Evolutionary conservation across 2,888 invertebrate species (phyloP).

Genomic region (Mayetiola destructor): DNA sequence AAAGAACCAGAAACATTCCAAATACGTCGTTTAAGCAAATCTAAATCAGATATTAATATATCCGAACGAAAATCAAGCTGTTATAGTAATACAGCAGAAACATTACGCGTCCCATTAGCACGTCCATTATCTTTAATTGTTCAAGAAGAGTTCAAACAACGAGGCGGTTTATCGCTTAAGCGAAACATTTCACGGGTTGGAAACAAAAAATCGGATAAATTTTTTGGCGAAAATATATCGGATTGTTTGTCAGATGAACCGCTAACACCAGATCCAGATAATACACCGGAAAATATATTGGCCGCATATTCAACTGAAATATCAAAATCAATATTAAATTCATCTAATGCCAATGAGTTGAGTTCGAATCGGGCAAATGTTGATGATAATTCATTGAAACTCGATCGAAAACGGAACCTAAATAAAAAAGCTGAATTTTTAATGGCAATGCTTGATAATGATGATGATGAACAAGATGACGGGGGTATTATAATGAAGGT

Average conservation of each 20-base stretch:
- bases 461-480: neutral
- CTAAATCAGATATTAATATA: constrained; percentile 12
- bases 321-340: neutral
- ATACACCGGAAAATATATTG: neutral
- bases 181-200: constrained; percentile 19
- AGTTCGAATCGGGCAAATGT: neutral
- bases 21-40: neutral
- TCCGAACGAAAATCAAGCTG: neutral
- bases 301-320: too few relatives aligned
- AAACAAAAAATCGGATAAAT: constrained; percentile 22
- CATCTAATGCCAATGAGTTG: neutral
- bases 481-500: neutral
- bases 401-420: neutral
- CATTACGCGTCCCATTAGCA: neutral
- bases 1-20: neutral
- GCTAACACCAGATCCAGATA: neutral
- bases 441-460: constrained; percentile 14
- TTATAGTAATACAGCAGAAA: neutral
- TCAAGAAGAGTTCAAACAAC: neutral
- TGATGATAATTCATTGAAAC: neutral
- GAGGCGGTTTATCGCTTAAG: neutral
- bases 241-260: constrained; percentile 19
- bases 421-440: constrained; percentile 17
- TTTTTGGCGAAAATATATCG: constrained; percentile 22
- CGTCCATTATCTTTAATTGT: neutral